Conservation (phyloP, 2,797 vertebrate species). For the Trichosurus vulpecula region DNA sequence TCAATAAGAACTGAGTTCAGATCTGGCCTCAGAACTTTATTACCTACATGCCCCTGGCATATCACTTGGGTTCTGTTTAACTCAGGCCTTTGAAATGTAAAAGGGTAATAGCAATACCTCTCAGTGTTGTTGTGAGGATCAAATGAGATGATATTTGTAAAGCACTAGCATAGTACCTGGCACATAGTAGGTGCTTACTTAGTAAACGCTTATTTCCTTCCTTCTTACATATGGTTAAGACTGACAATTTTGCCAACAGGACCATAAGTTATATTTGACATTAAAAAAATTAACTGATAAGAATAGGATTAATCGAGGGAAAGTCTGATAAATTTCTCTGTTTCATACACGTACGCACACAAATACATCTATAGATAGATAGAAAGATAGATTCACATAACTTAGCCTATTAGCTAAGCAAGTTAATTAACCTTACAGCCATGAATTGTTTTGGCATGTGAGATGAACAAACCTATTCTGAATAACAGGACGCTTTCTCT, state of each 20-base stretch:
- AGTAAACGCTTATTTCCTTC: not conserved
- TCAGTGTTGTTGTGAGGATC: too few species aligned
- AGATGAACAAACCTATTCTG: not conserved
- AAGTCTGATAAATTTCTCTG: not conserved
- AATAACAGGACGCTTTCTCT: not conserved
- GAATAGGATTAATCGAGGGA: not conserved
- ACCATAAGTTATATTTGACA: not conserved
- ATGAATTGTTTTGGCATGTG: not conserved
- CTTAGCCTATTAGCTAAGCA: not conserved
- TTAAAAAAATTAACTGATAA: not conserved
- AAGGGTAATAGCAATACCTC: not conserved
- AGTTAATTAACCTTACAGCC: not conserved
- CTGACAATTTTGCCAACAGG: not conserved
- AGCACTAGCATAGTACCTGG: not conserved
- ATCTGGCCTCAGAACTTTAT: not conserved
- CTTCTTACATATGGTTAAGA: not conserved
- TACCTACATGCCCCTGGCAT: not conserved
- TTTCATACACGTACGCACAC: not conserved
- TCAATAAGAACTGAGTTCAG: too few species aligned
- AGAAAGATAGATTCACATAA: not conserved
- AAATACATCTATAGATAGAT: too few species aligned
- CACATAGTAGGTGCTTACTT: not conserved
- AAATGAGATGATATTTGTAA: too few species aligned
- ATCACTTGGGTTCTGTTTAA: not conserved
- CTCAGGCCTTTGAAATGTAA: not conserved